Conservation (phyloP, 2,113 vertebrate species). For the Amphilophus citrinellus region DNA sequence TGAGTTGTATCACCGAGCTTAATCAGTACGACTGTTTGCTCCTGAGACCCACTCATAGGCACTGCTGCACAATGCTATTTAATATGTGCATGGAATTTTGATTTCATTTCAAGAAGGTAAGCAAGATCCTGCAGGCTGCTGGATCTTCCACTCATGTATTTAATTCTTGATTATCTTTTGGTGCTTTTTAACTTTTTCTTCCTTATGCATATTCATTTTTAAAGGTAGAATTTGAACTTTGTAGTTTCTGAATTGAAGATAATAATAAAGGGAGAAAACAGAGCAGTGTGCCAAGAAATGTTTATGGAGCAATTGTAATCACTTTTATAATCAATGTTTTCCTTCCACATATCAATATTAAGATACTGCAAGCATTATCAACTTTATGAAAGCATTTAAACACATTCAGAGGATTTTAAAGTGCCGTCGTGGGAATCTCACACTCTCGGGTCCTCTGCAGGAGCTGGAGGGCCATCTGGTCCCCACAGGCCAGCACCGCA, state of each 20-base stretch:
- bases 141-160: background rate
- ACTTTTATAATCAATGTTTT: background rate
- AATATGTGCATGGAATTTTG: background rate
- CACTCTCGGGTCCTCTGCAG: slow-evolving; percentile 53
- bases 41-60: background rate
- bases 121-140: background rate
- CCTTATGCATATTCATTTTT: background rate
- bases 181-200: background rate
- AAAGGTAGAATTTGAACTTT: background rate
- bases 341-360: background rate
- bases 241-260: background rate
- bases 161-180: background rate
- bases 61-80: background rate
- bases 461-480: slow-evolving; percentile 75
- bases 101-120: background rate
- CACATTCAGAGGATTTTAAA: background rate
- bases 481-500: slow-evolving; percentile 52
- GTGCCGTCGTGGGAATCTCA: slow-evolving; percentile 40
- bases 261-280: background rate
- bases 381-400: background rate
- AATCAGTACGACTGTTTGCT: background rate
- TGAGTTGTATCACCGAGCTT: background rate
- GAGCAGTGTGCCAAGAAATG: no score
- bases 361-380: background rate
- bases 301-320: background rate